phyloP scores from a whole-genome alignment of 2,113 vertebrate genomes.

The Neotoma lepida region DNA sequence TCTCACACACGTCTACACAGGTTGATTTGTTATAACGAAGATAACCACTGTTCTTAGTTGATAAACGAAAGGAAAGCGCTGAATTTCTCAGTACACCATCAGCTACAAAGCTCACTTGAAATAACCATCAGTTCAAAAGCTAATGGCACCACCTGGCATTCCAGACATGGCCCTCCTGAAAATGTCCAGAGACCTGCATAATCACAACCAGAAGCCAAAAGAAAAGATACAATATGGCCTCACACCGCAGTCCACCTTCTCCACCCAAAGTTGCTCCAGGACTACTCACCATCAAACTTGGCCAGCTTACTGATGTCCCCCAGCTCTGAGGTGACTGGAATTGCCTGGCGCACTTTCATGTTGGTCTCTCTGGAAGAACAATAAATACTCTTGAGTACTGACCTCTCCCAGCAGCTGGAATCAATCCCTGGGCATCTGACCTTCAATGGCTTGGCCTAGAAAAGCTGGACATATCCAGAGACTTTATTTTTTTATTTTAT shows the following conservation, averaged over 20 bases:
- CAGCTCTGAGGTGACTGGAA: slow-evolving; percentile 91
- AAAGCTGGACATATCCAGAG: neutral
- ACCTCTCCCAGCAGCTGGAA: neutral
- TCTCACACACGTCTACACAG: neutral
- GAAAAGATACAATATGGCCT: neutral
- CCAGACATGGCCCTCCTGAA: neutral
- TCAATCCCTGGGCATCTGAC: neutral
- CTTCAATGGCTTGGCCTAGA: neutral
- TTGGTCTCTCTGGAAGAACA: slow-evolving; percentile 92
- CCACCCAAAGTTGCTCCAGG: neutral
- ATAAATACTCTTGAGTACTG: neutral
- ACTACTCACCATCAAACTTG: slow-evolving; percentile 90
- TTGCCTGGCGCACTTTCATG: slow-evolving; percentile 96
- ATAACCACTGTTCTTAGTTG: neutral
- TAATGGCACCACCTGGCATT: neutral
- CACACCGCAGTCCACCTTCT: neutral
- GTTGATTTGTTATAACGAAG: neutral
- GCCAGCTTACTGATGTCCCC: slow-evolving; percentile 91
- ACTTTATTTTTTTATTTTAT: no score
- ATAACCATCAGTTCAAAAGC: neutral
- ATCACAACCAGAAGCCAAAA: neutral
- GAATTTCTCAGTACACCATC: neutral
- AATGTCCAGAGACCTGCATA: neutral
- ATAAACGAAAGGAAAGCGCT: neutral
- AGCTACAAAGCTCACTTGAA: neutral